These are phyloP conservation scores for Gonocerus acuteangulatus DNA, from an alignment of 2,888 invertebrate species.

Conservation along the genomic window DNA sequence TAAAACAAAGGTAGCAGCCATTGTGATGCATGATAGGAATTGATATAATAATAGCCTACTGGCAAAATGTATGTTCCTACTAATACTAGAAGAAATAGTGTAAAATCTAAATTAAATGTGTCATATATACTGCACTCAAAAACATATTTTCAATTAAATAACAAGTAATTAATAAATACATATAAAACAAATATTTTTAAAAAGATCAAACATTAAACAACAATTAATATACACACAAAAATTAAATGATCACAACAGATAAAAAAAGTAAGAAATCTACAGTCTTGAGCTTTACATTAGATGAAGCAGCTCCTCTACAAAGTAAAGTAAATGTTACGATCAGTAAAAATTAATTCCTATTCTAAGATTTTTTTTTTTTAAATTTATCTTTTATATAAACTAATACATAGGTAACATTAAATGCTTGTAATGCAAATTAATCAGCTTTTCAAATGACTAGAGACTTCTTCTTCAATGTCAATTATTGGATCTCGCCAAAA, in stretches of 20 bases:
- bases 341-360: neutral
- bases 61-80: neutral
- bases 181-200: neutral
- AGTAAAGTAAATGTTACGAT: neutral
- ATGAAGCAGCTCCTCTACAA: slow-evolving; percentile 4
- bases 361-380: too few relatives aligned
- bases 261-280: slow-evolving; percentile 7
- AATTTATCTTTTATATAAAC: slow-evolving; percentile 10
- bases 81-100: too few relatives aligned
- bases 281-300: slow-evolving; percentile 9
- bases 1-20: neutral
- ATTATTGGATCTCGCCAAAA: slow-evolving; percentile 89
- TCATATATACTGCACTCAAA: too few relatives aligned
- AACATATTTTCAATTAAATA: neutral
- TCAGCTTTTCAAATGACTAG: slow-evolving; percentile 29
- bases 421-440: slow-evolving; percentile 10
- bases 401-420: slow-evolving; percentile 4
- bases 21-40: neutral
- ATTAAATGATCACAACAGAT: neutral
- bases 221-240: neutral
- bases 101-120: too few relatives aligned
- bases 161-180: neutral
- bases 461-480: slow-evolving; percentile 43
- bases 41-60: neutral
- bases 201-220: neutral